Evolutionary conservation across 2,888 invertebrate genomes (phyloP).

Genomic region (Hanleya hanleyi): DNA sequence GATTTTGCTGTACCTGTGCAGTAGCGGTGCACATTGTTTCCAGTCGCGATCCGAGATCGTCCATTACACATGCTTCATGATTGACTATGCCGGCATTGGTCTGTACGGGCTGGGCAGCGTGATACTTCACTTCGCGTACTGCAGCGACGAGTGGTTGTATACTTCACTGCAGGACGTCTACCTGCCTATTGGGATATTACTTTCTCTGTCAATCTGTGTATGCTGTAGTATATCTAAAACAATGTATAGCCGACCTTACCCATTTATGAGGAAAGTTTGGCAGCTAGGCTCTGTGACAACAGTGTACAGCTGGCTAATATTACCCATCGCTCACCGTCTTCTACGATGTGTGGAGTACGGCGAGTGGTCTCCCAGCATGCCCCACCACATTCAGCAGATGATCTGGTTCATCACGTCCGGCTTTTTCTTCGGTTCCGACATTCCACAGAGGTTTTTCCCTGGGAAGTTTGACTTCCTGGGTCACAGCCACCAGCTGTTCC

Average conservation of each 20-base stretch:
- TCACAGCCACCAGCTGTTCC: slow-evolving; percentile 72
- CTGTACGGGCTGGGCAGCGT: slow-evolving; percentile 71
- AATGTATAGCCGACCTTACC: slow-evolving; percentile 68
- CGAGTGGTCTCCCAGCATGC: slow-evolving; percentile 59
- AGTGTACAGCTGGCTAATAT: slow-evolving; percentile 68
- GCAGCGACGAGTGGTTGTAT: slow-evolving; percentile 58
- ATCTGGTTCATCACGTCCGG: slow-evolving; percentile 67
- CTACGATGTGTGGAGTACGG: slow-evolving; percentile 43
- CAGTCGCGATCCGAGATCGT: slow-evolving; percentile 67
- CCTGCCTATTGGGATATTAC: slow-evolving; percentile 59
- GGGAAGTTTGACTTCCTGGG: slow-evolving; percentile 70
- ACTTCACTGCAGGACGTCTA: slow-evolving; percentile 49
- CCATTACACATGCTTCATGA: slow-evolving; percentile 72
- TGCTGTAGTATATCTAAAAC: slow-evolving; percentile 68
- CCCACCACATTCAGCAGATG: slow-evolving; percentile 65
- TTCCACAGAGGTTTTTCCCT: slow-evolving; percentile 68
- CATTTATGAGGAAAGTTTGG: slow-evolving; percentile 68
- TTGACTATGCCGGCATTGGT: slow-evolving; percentile 72
- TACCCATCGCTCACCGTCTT: slow-evolving; percentile 65
- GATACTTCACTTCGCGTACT: slow-evolving; percentile 69
- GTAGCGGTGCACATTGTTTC: slow-evolving; percentile 67
- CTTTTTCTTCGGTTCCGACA: slow-evolving; percentile 70
- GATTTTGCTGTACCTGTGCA: slow-evolving; percentile 63
- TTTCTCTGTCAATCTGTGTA: slow-evolving; percentile 60
- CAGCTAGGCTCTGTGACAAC: slow-evolving; percentile 66